phyloP scores from a whole-genome alignment of 2,888 invertebrate genomes.

The Anthrax anthrax region DNA sequence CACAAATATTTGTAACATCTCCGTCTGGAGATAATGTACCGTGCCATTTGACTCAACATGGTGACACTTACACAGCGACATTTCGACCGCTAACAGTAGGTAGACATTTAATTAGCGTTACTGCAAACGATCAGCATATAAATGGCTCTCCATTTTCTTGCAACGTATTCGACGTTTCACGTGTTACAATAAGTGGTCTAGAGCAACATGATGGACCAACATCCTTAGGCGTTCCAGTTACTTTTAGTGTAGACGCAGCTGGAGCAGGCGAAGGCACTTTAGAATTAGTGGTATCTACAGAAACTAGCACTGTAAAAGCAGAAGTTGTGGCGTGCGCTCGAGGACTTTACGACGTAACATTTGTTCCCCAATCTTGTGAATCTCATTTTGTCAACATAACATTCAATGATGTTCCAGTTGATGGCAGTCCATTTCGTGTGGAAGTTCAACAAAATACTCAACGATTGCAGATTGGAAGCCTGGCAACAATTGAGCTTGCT shows the following conservation, averaged over 20 bases:
- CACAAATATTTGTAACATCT: constrained; percentile 60
- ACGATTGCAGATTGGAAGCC: constrained; percentile 49
- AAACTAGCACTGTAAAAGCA: constrained; percentile 78
- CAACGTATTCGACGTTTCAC: constrained; percentile 83
- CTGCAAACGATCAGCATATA: constrained; percentile 70
- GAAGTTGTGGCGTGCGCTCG: constrained; percentile 78
- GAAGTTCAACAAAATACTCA: constrained; percentile 56
- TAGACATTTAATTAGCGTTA: constrained; percentile 68
- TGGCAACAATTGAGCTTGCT: constrained; percentile 47
- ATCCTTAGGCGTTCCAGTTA: constrained; percentile 66
- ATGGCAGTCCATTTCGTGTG: constrained; percentile 82
- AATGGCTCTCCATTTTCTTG: constrained; percentile 87
- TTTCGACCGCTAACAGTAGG: constrained; percentile 81
- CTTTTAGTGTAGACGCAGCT: constrained; percentile 87
- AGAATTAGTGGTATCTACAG: constrained; percentile 81
- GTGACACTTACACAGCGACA: constrained; percentile 58
- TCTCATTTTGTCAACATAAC: constrained; percentile 87
- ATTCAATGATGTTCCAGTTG: constrained; percentile 83
- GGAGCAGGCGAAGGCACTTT: constrained; percentile 89
- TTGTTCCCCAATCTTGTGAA: constrained; percentile 77
- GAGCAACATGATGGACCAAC: constrained; percentile 38
- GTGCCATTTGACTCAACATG: constrained; percentile 48
- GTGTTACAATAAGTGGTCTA: constrained; percentile 57
- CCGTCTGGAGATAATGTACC: constrained; percentile 72
- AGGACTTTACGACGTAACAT: constrained; percentile 84